Base-by-base conservation (phyloP, 2,888 invertebrate species). In the Drosophila borborema region DNA sequence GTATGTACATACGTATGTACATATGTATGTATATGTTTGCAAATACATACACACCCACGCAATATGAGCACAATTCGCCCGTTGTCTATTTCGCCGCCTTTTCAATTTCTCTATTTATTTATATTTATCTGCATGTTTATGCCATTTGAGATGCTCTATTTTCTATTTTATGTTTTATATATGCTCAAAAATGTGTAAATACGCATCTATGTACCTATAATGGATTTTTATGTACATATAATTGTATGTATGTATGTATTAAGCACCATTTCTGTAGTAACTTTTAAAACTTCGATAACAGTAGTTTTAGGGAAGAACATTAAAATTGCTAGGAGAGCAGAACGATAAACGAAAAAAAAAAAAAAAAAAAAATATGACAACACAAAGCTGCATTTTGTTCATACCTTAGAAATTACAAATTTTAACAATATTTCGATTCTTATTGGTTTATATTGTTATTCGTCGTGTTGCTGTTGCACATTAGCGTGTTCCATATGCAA, bases 81-180 rank as follows among this genome's bases (percentile, higher is more conserved):
- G 46, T 51, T 53, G 23, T 20, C 40, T 16, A 63, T 36, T 34
- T 45, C 55, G 49, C 59, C 48, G 48, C 59, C 58, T 41, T 56
- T 61, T 20, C 18, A 56, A 51, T 66, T 40, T 56, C 54, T n/a
- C 61, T 72, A 59, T 59, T 49, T 69, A 75, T 66, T 62, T 79
- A 56, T 69, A 70, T 62, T 45, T 49, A 28, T 41, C 18, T 18
- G 18, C 54, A 36, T 34, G 43, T 45, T 48, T 40, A 36, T 41
- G 23, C 38, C 34, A 34, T 58, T 58, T 34, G 8, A 23, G 34
- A 28, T 54, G 12, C 38, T 60, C 54, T 58, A 41, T 66, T 62
- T 48, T 63, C 12, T 51, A n/a, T 16, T 51, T 18, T 18, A 28
- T 28, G 3, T 28, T 48, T n/a, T 59, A 41, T 18, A n/a, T 20